Evolutionary conservation across 2,888 invertebrate genomes (phyloP).

Genomic region (Melipona beecheii): DNA sequence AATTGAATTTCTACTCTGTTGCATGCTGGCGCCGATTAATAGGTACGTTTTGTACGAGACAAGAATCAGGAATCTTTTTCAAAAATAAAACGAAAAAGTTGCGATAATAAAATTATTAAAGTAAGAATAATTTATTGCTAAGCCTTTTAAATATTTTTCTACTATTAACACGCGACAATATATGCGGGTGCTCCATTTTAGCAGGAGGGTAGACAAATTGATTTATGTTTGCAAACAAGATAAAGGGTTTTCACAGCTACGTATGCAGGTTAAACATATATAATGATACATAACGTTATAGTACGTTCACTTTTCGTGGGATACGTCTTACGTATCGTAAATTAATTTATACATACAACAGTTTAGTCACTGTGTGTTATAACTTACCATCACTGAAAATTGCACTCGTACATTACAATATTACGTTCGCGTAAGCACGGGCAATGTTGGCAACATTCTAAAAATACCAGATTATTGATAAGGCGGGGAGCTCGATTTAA

Average conservation of each 20-base stretch:
- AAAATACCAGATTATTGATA: neutral
- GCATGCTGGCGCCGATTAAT: neutral
- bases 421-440: too few species aligned
- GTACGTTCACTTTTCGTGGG: too few species aligned
- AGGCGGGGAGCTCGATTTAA: neutral
- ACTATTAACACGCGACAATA: too few species aligned
- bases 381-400: neutral
- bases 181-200: neutral
- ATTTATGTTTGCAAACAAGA: constrained; percentile 7
- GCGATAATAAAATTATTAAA: too few species aligned
- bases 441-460: too few species aligned
- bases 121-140: too few species aligned
- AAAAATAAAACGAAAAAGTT: too few species aligned
- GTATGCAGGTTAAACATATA: neutral
- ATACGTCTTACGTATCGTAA: neutral
- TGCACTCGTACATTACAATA: neutral
- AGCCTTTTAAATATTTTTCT: too few species aligned
- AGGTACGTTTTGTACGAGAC: neutral
- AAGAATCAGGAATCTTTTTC: neutral
- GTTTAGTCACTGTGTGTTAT: neutral
- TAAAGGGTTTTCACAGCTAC: neutral
- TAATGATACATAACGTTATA: neutral
- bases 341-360: neutral
- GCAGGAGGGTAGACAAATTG: neutral
- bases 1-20: neutral